These are phyloP conservation scores for Galago senegalensis DNA, from an alignment of 2,797 vertebrate genomes.

Conservation along the genomic window DNA sequence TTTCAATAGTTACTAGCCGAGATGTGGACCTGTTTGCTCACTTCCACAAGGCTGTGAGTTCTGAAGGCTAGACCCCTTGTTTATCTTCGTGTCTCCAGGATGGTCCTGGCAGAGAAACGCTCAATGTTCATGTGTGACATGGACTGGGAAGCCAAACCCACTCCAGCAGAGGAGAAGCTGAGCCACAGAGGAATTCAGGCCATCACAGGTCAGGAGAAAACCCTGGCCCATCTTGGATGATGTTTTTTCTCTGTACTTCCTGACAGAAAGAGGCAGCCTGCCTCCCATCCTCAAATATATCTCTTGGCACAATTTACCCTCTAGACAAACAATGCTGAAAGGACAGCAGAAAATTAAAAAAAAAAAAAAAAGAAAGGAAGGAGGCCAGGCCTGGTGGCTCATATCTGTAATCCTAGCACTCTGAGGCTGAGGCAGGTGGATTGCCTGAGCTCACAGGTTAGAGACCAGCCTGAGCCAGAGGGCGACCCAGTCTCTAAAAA, in stretches of 20 bases:
- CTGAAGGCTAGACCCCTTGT: neutral
- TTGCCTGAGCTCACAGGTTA: too few species aligned
- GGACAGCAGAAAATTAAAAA: neutral
- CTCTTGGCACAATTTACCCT: neutral
- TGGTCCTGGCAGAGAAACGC: neutral
- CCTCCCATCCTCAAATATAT: neutral
- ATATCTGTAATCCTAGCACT: too few species aligned
- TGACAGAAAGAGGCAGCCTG: neutral
- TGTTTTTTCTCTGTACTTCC: neutral
- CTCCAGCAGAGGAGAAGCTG: neutral
- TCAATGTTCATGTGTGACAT: neutral
- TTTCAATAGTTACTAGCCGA: neutral
- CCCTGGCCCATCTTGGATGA: neutral
- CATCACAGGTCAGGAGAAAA: neutral
- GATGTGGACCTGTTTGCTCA: neutral
- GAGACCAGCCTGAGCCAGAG: too few species aligned
- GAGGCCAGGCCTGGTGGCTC: too few species aligned
- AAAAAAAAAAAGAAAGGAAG: neutral
- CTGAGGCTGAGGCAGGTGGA: too few species aligned
- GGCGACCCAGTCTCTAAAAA: too few species aligned
- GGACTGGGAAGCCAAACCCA: neutral
- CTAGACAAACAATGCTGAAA: conserved; percentile 1
- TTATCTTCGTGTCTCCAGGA: neutral
- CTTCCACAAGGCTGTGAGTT: neutral
- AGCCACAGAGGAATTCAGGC: neutral